Conservation (phyloP, 2,113 vertebrate species). For the Vombatus ursinus region DNA sequence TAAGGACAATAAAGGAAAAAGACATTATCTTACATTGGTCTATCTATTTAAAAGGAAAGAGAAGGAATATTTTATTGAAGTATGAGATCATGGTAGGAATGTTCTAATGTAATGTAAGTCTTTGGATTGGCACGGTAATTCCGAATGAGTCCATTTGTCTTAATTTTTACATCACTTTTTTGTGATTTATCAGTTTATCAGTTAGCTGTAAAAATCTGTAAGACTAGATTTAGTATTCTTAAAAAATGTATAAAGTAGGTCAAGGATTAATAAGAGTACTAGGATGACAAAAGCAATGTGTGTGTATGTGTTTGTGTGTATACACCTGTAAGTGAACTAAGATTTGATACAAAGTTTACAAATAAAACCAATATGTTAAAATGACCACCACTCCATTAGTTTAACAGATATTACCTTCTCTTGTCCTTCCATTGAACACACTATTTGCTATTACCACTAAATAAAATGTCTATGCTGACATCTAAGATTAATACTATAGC, state of each 20-base stretch:
- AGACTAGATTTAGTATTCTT: slow-evolving; percentile 53
- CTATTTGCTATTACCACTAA: slow-evolving; percentile 41
- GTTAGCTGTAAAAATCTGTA: neutral
- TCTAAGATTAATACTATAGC: neutral
- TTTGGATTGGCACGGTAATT: neutral
- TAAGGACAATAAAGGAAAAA: neutral
- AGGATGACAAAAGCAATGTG: neutral
- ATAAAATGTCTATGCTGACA: neutral
- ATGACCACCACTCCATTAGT: slow-evolving; percentile 6
- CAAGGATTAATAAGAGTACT: neutral
- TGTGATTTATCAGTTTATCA: neutral
- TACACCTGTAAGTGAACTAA: neutral
- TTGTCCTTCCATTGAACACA: neutral
- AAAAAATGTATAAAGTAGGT: slow-evolving; percentile 21
- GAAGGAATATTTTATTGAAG: too few relatives aligned
- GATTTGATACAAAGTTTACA: neutral
- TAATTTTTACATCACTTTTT: neutral
- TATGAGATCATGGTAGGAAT: neutral
- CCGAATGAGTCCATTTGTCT: neutral
- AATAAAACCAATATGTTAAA: slow-evolving; percentile 14
- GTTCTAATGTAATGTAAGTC: neutral
- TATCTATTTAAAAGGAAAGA: slow-evolving; percentile 8
- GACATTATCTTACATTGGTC: neutral
- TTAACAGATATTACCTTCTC: slow-evolving; percentile 30
- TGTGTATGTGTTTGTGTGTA: neutral